phyloP scores from a whole-genome alignment of 2,888 invertebrate genomes.

The Charanyca ferruginea region DNA sequence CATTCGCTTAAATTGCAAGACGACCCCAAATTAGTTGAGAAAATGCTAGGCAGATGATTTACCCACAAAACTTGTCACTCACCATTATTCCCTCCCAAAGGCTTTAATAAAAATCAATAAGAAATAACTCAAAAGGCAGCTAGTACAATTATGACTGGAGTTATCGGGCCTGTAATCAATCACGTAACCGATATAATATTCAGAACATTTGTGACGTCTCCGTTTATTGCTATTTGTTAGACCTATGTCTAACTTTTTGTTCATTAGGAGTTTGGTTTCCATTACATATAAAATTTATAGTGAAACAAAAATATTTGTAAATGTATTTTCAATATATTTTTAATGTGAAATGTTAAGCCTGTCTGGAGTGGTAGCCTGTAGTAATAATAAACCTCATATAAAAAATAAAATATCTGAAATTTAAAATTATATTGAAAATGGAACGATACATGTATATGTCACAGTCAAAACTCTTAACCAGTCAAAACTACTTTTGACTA shows the following conservation, averaged over 20 bases:
- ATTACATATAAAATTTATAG: background rate
- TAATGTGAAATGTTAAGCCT: background rate
- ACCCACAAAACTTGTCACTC: too few relatives aligned
- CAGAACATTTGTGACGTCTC: constrained; percentile 5
- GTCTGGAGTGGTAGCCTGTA: too few relatives aligned
- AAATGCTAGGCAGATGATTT: too few relatives aligned
- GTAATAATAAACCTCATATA: background rate
- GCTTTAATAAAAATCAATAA: constrained; percentile 21
- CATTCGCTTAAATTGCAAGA: too few relatives aligned
- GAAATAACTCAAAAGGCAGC: constrained; percentile 27
- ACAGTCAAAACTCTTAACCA: too few relatives aligned
- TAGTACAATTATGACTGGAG: constrained; percentile 29
- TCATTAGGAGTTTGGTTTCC: background rate
- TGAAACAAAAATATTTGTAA: background rate
- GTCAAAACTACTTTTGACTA: too few relatives aligned
- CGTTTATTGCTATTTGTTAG: constrained; percentile 18
- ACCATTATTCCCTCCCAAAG: background rate
- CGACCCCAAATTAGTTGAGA: too few relatives aligned
- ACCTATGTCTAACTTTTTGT: background rate
- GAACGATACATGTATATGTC: too few relatives aligned
- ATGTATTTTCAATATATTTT: background rate
- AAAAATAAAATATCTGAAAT: too few relatives aligned
- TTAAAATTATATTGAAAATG: too few relatives aligned
- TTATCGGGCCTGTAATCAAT: constrained; percentile 42
- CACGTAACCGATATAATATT: constrained; percentile 36